Evolutionary conservation across 2,113 vertebrate species (phyloP), one percentile per base, ranked within the genome.

Genomic region (Aldabrachelys gigantea): DNA sequence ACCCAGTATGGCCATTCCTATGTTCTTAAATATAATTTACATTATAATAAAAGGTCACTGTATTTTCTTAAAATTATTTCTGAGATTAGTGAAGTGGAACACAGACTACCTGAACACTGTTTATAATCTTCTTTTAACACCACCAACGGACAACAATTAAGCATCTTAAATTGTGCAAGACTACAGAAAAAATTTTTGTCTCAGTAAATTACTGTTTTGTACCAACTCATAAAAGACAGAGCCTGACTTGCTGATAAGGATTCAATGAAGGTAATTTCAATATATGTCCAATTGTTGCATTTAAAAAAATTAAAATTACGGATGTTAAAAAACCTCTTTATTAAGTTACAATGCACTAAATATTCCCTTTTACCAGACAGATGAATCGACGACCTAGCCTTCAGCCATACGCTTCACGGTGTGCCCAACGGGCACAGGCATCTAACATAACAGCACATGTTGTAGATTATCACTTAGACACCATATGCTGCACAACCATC

Each of bases 121-220:
- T 35, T 1, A 49, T 4, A 31, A 84, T 4, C 1, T 31, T 38
- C 25, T 65, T 50, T 50, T 25, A 10, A 16, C 17, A 80, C 27
- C 0, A 76, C 65, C 19, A 83, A 47, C 1, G 72, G 0, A 53
- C 1, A 50, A 24, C 31, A 35, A 84, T 12, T 44, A 92, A 76
- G 50, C 35, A 69, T 6, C 7, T 1, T 1, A 59, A 12, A 10
- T 22, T 11, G 16, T 3, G 27, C 10, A 47, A 47, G 24, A 44
- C 24, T 25, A 47, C 41, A 0, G 13, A 27, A 35, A 5, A 54
- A 75, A 6, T 16, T 0, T 14, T 16, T 0, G 25, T 1, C 0
- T 14, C 85, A 81, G 5, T 13, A 78, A 31, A 25, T 9, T 3
- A n/a, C 4, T 1, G 4, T 14, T 38, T 50, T 25, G 3, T 10